Evolutionary conservation across 2,113 vertebrate genomes (phyloP), one percentile per base, ranked within the genome.

Genomic region (Brachionichthys hirsutus): DNA sequence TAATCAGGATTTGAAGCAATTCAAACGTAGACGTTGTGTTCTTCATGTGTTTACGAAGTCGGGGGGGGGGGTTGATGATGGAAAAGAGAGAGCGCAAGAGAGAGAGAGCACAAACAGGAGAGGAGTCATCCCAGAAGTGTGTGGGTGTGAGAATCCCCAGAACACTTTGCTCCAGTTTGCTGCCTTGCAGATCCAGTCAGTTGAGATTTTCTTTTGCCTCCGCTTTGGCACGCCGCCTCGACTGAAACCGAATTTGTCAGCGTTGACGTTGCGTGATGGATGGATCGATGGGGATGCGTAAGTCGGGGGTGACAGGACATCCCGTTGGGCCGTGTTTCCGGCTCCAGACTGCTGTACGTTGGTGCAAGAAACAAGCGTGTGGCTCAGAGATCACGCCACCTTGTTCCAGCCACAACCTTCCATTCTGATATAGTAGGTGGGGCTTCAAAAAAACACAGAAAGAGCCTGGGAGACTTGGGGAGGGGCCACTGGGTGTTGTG

Each of bases 131-230:
- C 67, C 67, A 86, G 70, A 84, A 86, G 80, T 77, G 73, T 54
- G 53, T 34, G 68, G 62, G 51, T 70, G 73, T 64, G 54, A 67
- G 67, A 64, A 54, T 48, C 65, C 56, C 73, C 72, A 82, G 51
- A 70, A 80, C 75, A 70, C 81, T 79, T 74, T 74, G 64, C 68
- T 78, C 69, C 64, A 58, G 57, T 62, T 73, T 74, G 58, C 75
- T 78, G 58, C 77, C 75, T 70, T 67, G 78, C 63, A 81, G 68
- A 89, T 85, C 86, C 67, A 48, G 88, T 90, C 16, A 22, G 75
- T 75, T 77, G 57, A 76, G 81, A 20, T 84, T 77, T 59, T 53
- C 52, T 10, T 62, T 18, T 63, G 22, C 16, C 62, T 45, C 56
- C 70, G 67, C 43, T 67, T n/a, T 78, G 76, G 75, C 62, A 41